Percentiles rank a stretch among this genome's conserved stretches.
Conservation (phyloP, 2,888 invertebrate genomes). For the Dendrolimus houi region DNA sequence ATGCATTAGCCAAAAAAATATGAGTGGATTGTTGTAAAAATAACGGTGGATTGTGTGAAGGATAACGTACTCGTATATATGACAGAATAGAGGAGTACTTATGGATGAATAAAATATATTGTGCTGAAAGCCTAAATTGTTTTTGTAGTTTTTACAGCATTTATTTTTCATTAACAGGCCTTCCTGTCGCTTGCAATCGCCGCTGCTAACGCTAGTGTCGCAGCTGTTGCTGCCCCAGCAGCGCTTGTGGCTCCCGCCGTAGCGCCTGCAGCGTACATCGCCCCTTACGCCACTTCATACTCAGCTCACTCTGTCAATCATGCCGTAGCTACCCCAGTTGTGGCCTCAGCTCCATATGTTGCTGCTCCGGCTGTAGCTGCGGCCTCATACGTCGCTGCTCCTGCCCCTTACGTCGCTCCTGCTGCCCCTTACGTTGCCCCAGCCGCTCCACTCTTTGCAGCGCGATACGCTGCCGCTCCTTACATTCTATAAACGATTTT, state of each 20-base stretch:
- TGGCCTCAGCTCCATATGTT: slow-evolving; percentile 49
- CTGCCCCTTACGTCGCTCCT: slow-evolving; percentile 20
- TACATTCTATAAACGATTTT: slow-evolving; percentile 60
- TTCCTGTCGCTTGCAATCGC: slow-evolving; percentile 52
- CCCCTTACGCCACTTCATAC: slow-evolving; percentile 85
- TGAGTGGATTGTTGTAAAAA: no score
- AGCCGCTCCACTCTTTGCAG: slow-evolving; percentile 20
- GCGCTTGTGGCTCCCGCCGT: slow-evolving; percentile 78
- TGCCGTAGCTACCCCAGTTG: slow-evolving; percentile 81
- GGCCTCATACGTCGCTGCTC: slow-evolving; percentile 32
- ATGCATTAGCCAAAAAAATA: no score
- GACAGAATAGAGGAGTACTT: no score
- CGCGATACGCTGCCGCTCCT: slow-evolving; percentile 48
- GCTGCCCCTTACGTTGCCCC: slow-evolving; percentile 23
- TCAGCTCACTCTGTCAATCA: slow-evolving; percentile 86
- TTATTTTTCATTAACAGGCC: slow-evolving; percentile 35
- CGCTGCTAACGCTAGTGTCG: slow-evolving; percentile 43
- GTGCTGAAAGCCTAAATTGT: no score
- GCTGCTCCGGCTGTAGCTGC: slow-evolving; percentile 38
- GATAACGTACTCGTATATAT: no score
- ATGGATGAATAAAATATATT: no score
- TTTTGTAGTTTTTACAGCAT: neutral
- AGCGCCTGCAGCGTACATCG: slow-evolving; percentile 78
- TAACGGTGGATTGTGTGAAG: no score
- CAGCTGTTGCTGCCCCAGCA: slow-evolving; percentile 49